phyloP scores from a whole-genome alignment of 2,797 vertebrate genomes.

The Phrynocephalus guinanensis region DNA sequence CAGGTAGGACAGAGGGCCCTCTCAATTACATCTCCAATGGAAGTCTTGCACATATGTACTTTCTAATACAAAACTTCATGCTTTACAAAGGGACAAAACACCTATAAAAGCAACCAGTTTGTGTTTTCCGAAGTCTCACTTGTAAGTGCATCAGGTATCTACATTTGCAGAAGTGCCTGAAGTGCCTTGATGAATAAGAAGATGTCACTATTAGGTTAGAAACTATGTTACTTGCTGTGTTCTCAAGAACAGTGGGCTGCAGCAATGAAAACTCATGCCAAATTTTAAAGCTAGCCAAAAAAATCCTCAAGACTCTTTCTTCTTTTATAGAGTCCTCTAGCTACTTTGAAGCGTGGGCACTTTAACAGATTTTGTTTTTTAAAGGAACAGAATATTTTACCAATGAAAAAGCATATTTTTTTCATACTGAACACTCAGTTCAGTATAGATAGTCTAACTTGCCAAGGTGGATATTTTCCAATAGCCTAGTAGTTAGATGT shows the following conservation, averaged over 20 bases:
- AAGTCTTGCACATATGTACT: not conserved
- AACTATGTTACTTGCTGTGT: not conserved
- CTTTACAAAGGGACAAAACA: too few relatives aligned
- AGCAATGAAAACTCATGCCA: too few relatives aligned
- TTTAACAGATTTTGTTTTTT: slow-evolving; percentile 9
- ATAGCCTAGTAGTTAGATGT: not conserved
- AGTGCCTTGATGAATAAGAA: not conserved
- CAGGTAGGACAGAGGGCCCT: not conserved
- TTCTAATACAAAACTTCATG: not conserved
- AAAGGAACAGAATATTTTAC: not conserved
- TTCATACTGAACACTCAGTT: not conserved
- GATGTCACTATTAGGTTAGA: slow-evolving; percentile 1
- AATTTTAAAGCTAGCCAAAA: too few relatives aligned
- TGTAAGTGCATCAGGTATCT: slow-evolving; percentile 3
- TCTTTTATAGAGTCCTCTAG: not conserved
- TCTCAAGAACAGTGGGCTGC: not conserved
- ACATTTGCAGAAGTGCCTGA: not conserved
- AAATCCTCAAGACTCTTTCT: not conserved
- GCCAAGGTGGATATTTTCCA: not conserved
- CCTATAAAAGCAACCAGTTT: not conserved
- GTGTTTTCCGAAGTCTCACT: not conserved
- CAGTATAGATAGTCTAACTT: not conserved
- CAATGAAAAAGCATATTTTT: not conserved
- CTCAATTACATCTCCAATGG: not conserved
- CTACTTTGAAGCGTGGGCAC: not conserved